These are phyloP conservation scores for Nudaria mundana DNA, from an alignment of 2,888 invertebrate genomes.

Conservation along the genomic window DNA sequence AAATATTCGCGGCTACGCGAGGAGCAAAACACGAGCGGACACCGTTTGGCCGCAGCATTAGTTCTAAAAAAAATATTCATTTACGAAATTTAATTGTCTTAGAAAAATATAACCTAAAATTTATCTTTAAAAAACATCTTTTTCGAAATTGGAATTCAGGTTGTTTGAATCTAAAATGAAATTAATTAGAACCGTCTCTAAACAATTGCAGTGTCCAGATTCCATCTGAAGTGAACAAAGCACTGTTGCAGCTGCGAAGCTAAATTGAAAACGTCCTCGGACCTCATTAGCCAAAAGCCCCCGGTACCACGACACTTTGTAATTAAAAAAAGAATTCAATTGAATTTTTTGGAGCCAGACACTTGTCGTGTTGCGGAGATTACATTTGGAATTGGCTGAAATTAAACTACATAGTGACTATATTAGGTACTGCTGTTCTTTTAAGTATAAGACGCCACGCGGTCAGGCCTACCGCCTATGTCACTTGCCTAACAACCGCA, in stretches of 20 bases:
- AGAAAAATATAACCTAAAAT: neutral
- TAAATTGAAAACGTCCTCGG: conserved; percentile 51
- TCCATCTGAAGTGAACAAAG: conserved; percentile 34
- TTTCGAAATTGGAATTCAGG: neutral
- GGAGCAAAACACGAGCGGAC: too few species aligned
- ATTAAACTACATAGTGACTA: too few species aligned
- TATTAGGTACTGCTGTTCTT: too few species aligned
- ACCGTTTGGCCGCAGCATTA: too few species aligned
- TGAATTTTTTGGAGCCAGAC: conserved; percentile 4
- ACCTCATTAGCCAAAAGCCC: conserved; percentile 42
- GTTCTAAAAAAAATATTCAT: too few species aligned
- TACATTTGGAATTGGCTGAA: neutral
- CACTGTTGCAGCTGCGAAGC: conserved; percentile 36
- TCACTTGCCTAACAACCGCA: too few species aligned
- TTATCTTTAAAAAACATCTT: neutral
- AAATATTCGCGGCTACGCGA: too few species aligned
- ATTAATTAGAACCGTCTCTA: conserved; percentile 31
- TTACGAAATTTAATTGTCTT: too few species aligned
- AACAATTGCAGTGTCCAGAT: conserved; percentile 45
- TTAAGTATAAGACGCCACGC: too few species aligned
- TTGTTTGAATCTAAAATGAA: conserved; percentile 19
- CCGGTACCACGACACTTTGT: conserved; percentile 29
- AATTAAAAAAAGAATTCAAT: conserved; percentile 30
- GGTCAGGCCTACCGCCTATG: too few species aligned
- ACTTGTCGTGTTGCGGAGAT: neutral